Base-by-base conservation (phyloP, 2,113 vertebrate species). In the Megalops atlanticus region DNA sequence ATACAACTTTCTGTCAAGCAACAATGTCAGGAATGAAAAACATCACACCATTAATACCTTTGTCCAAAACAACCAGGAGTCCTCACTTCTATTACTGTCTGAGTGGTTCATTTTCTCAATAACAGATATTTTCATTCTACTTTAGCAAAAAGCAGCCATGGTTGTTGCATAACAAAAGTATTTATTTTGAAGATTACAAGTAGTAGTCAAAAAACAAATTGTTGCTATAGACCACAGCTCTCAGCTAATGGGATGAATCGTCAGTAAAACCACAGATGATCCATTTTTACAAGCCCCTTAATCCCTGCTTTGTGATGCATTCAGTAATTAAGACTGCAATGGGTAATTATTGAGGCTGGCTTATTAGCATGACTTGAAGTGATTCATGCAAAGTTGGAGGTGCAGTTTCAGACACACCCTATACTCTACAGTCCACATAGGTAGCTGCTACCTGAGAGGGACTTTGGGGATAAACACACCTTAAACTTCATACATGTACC, bases 331-430 rank as follows among this genome's bases (percentile, higher is more conserved):
- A 77, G 49, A 27, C 4, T 31, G 41, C 33, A 70, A 40, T 41
- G 36, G 81, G 31, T 82, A 52, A 82, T 77, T 64, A 8, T 10
- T 71, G 35, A 77, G 24, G 58, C 64, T 35, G 75, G 74, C 75
- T 82, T 82, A 82, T 77, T 36, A 70, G 43, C 45, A 52, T 72
- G 31, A 27, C 58, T 64, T 64, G 58, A 38, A 31, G 73, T 82
- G 81, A 82, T 77, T 82, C 81, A 82, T 54, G 64, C 36, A 33
- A 58, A 82, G 18, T 24, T n/a, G 81, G 76, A 35, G 33, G 52
- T 31, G 24, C 4, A n/a, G 14, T 21, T 38, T 54, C 11, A 52
- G 36, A 38, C 81, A 82, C 81, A 54, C 45, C 75, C 81, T 52
- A 14, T 45, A 33, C 31, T 36, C 11, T 27, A 27, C 45, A 35